phyloP scores from a whole-genome alignment of 2,113 vertebrate species.

The Prochilodus magdalenae region DNA sequence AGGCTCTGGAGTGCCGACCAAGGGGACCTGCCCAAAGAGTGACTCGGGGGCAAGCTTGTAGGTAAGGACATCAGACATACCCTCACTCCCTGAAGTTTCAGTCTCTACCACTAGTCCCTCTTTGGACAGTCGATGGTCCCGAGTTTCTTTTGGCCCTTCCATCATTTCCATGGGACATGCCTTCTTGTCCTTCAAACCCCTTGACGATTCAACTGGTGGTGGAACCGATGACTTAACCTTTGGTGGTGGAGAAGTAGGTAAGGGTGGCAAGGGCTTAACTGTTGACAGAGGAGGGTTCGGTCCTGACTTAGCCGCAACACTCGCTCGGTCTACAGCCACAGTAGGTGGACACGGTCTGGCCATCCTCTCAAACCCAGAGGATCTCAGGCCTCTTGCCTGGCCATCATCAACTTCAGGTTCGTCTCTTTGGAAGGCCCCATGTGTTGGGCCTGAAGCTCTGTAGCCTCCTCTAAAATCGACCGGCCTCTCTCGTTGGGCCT shows the following conservation, averaged over 20 bases:
- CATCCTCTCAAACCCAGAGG: background rate
- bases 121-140: background rate
- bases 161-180: too few relatives aligned
- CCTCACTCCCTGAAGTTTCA: background rate
- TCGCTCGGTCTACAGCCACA: background rate
- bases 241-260: background rate
- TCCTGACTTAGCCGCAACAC: background rate
- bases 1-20: background rate
- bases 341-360: background rate
- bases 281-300: background rate
- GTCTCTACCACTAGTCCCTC: background rate
- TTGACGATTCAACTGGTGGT: background rate
- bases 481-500: background rate
- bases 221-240: background rate
- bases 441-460: background rate
- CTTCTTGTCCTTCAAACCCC: too few relatives aligned
- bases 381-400: background rate
- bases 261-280: background rate
- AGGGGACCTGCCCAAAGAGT: background rate
- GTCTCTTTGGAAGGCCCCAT: slow-evolving; percentile 19
- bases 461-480: slow-evolving; percentile 13
- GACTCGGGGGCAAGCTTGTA: background rate
- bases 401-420: background rate
- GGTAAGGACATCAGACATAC: background rate
- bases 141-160: background rate